Evolutionary conservation across 1,140 invertebrate genomes (phyloP), one percentile per base, ranked within the genome.

Genomic region (Anthonomus grandis): DNA sequence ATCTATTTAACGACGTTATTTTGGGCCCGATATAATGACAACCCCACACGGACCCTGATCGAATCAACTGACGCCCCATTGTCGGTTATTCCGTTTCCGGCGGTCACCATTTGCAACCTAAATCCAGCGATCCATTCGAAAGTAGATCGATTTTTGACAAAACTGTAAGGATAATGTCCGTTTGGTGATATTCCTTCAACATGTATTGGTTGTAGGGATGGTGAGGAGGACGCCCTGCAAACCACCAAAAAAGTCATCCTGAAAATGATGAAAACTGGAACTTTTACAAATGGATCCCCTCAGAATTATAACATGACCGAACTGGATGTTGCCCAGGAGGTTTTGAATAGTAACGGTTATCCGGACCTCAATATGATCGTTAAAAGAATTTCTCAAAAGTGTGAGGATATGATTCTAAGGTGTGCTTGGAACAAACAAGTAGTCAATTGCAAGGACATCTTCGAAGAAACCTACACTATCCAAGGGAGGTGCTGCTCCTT

Each of bases 341-440:
- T 49, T 8, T 49, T 49, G 13, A 22, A 49, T 12, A 6, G 17
- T 3, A 49, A 49, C 23, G 46, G 22, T 34, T 49, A 36, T 37
- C 5, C 25, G 4, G n/a, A 22, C 19, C 12, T 34, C 2, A 17
- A 34, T 34, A 4, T 10, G 23, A 34, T 49, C 12, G 8, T 49
- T 9, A 49, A 18, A 49, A 24, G 13, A 4, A 22, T 49, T n/a
- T 34, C 46, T n/a, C 46, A 49, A 34, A 31, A 17, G 13, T 49
- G 46, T 18, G 17, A 34, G 4, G 24, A 49, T 34, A 13, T 49
- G 24, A 49, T 49, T 5, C 3, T 19, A 19, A 49, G 47, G 23
- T 49, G 47, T 19, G 25, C 47, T 1, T 49, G 25, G 47, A 49
- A 49, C 18, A 49, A 49, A 36, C 9, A 49, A 36, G n/a, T 17